Base-by-base conservation (phyloP, 2,113 vertebrate species). In the Sakesphorus luctuosus region DNA sequence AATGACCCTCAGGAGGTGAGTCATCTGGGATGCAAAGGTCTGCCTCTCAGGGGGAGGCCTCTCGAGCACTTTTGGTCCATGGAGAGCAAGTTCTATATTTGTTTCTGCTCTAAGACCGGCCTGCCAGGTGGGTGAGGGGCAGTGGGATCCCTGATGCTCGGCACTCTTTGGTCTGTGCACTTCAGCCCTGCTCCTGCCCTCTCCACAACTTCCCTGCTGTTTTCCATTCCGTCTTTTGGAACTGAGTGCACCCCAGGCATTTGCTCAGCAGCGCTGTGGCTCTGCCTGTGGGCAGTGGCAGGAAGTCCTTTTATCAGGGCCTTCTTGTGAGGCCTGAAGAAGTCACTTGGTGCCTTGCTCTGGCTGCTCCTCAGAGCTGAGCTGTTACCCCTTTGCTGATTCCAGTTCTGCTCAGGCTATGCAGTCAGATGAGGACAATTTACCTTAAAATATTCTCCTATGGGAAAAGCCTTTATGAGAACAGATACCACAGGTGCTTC, bases 1-100 rank as follows among this genome's bases (percentile, higher is more conserved):
- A 99, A 99, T 11, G 99, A 99, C 88, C 98, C 99, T 56, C 99
- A 99, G 97, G 99, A 99, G 99, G 99, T 99, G 95, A 98, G 97
- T 95, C 10, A 17, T 44, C 38, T 73, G 76, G 63, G 53, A 18
- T 25, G 26, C 46, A 29, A 43, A 40, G 84, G 31, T 63, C 65
- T 74, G 31, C 68, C 47, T 55, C 80, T 69, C 43, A 12, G 47
- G 7, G 0, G 56, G 80, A 90, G 82, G 88, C 49, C 44, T 79
- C 49, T 89, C n/a, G 13, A 56, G 35, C 13, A 3, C 17, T 33
- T 82, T 81, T 71, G 56, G n/a, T 68, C 61, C 20, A 0, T 28
- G 46, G 31, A 62, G n/a, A 84, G 24, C 44, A 90, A 90, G 68
- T 92, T 92, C 65, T 89, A 0, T 55, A 8, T 83, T 80, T 95